A percentile compares a stretch with the other conserved stretches of the same genome.
Evolutionary conservation across 2,888 invertebrate species (phyloP).

Genomic region (Lathronympha strigana): DNA sequence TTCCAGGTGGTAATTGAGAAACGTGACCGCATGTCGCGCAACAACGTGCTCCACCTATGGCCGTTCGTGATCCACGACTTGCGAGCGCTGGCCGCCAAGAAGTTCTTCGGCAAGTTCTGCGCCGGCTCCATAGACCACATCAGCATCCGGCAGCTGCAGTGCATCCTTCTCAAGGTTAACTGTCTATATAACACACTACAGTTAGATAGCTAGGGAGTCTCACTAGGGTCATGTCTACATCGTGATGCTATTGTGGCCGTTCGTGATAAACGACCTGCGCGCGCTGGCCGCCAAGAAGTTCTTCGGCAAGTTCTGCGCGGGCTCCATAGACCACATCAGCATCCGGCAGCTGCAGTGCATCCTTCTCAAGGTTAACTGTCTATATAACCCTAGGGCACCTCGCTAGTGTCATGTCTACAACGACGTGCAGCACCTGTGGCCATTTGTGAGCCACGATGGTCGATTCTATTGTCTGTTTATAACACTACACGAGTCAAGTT

Average conservation of each 20-base stretch:
- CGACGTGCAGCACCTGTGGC: too few species aligned
- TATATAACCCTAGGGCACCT: too few species aligned
- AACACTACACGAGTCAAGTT: too few species aligned
- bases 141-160: constrained; percentile 97
- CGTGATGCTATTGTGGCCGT: constrained; percentile 99
- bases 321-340: constrained; percentile 99
- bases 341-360: constrained; percentile 98
- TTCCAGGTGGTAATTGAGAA: constrained; percentile 94
- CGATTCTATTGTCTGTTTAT: too few species aligned
- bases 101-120: constrained; percentile 99
- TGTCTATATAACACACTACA: neutral
- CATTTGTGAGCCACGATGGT: too few species aligned
- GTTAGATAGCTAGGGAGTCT: too few species aligned
- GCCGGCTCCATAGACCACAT: constrained; percentile 99
- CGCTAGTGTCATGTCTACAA: too few species aligned
- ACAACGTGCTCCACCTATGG: constrained; percentile 99
- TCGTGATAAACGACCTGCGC: constrained; percentile 97
- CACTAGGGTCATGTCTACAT: too few species aligned
- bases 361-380: constrained; percentile 97
- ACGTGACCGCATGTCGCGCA: constrained; percentile 96
- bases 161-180: constrained; percentile 95
- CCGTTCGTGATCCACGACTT: constrained; percentile 99
- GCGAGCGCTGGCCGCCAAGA: constrained; percentile 96
- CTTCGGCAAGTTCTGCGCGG: constrained; percentile 99
- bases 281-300: constrained; percentile 98